Evolutionary conservation across 2,888 invertebrate species (phyloP), one percentile per base, ranked within the genome.

Genomic region (Metalampra italica): DNA sequence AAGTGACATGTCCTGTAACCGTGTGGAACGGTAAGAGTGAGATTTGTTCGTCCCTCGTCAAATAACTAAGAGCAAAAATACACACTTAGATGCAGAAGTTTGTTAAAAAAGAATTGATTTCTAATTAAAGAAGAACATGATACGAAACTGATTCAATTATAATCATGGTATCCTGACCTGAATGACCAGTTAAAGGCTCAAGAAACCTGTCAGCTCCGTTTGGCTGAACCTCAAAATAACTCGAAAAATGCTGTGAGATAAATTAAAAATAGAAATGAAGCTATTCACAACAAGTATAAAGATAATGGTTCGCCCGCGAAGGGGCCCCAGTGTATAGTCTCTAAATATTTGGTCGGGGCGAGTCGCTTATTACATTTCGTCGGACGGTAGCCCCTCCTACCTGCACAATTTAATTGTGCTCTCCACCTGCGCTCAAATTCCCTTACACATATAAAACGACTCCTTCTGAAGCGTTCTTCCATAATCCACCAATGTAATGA

Each of bases 291-390:
- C 14, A 42, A 36, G 29, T 49, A 40, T 44, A 47, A 47, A 47
- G 38, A 44, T 45, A 45, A 43, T 29, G 11, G 37, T n/a, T 47
- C 71, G 66, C 68, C 53, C 30, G 45, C 59, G 56, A 54, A 58
- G 59, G 62, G 66, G 64, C 71, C 71, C 55, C 66, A 56, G 54
- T 52, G 57, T 59, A 63, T 55, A 50, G 61, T 68, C 66, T 72
- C 75, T 70, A 83, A 85, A 83, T 81, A 82, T 84, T 85, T 83
- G 78, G 78, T 75, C 62, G 67, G 68, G 68, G 73, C 66, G 64
- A 76, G 71, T 70, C 81, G 76, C 76, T 82, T 83, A 85, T 85
- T 84, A 81, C 82, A 78, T 86, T 85, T 77, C 64, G 77, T 79
- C 71, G 75, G 77, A 72, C 72, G 66, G 57, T 55, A 59, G 61